A percentile compares a stretch with the other conserved stretches of the same genome.
These are phyloP conservation scores for Plemyria rubiginata DNA, from an alignment of 2,888 invertebrate species.

Conservation along the genomic window DNA sequence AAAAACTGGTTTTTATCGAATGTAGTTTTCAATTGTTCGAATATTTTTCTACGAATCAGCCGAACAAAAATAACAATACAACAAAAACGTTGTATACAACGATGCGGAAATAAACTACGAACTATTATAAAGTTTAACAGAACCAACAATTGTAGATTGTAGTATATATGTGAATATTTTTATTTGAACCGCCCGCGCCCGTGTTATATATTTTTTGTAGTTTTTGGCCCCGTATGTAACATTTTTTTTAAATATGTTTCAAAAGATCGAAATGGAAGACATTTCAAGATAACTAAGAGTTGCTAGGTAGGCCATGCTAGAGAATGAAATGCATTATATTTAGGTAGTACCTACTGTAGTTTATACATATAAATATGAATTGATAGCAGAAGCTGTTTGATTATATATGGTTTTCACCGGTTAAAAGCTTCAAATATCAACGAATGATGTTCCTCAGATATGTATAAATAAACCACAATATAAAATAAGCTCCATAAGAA, in stretches of 20 bases:
- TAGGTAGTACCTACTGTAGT: no score
- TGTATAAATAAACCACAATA: neutral
- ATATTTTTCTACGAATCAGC: slow-evolving; percentile 4
- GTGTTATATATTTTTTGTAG: no score
- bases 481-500: neutral
- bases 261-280: no score
- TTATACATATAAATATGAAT: neutral
- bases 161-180: slow-evolving; percentile 10
- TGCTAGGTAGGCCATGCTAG: no score
- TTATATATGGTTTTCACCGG: slow-evolving; percentile 1
- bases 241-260: no score
- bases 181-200: no score
- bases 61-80: slow-evolving; percentile 20
- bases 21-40: slow-evolving; percentile 11
- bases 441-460: neutral
- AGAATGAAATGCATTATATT: no score
- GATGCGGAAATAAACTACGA: slow-evolving; percentile 40
- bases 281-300: neutral
- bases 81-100: slow-evolving; percentile 37
- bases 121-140: slow-evolving; percentile 38
- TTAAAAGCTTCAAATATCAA: slow-evolving; percentile 2
- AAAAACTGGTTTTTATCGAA: slow-evolving; percentile 9
- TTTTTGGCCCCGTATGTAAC: no score
- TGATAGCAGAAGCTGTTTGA: neutral
- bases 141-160: slow-evolving; percentile 28